A percentile compares a stretch with the other conserved stretches of the same genome.
Evolutionary conservation across 2,113 vertebrate genomes (phyloP).

Genomic region (Macquaria ambigua): DNA sequence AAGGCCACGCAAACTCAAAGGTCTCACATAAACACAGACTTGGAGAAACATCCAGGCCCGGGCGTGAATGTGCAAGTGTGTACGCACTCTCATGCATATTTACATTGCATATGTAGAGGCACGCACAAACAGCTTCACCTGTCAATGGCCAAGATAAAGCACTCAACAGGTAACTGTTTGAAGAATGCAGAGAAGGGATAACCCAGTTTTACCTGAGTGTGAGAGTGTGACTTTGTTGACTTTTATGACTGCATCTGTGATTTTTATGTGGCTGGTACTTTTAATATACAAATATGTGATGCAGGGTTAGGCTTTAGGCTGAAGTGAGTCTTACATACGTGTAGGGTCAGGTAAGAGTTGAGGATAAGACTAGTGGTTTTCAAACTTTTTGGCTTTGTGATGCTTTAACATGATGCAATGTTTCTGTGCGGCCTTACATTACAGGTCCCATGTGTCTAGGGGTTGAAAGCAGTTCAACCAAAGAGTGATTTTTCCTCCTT

Average conservation of each 20-base stretch:
- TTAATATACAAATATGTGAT: neutral
- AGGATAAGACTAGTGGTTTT: neutral
- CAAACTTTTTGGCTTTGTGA: neutral
- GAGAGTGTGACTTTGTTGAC: slow-evolving; percentile 11
- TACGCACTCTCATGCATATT: slow-evolving; percentile 4
- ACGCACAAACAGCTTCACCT: slow-evolving; percentile 36
- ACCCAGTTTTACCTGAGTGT: slow-evolving; percentile 1
- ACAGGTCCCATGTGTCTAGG: neutral
- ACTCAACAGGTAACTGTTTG: slow-evolving; percentile 41
- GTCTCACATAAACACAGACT: neutral
- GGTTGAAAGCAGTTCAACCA: neutral
- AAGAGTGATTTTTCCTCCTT: neutral
- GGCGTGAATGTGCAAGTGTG: neutral
- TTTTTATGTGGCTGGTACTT: neutral
- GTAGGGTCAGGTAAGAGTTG: neutral
- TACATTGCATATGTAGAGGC: slow-evolving; percentile 16
- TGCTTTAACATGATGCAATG: neutral
- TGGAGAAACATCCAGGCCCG: neutral
- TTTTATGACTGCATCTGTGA: neutral
- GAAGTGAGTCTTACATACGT: neutral
- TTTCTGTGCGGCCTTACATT: neutral
- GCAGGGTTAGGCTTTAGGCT: neutral
- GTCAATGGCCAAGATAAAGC: slow-evolving; percentile 35
- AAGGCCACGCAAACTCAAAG: neutral
- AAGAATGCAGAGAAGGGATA: slow-evolving; percentile 25